Percentiles rank a stretch among this genome's conserved stretches.
Evolutionary conservation across 2,888 invertebrate species (phyloP).

Genomic region (Zhuqinia jingwanae): DNA sequence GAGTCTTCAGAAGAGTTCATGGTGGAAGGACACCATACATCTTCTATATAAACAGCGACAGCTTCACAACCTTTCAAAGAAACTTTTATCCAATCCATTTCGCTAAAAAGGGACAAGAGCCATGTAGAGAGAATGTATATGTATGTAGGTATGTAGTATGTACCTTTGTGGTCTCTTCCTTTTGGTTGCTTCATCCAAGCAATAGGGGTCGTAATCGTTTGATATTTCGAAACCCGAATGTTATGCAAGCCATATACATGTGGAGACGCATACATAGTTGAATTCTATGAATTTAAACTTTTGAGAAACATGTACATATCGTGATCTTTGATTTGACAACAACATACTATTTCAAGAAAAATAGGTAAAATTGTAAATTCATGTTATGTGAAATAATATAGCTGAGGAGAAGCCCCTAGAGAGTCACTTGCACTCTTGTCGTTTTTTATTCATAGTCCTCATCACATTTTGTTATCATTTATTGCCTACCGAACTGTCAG

Average conservation of each 20-base stretch:
- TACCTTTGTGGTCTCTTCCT: conserved; percentile 53
- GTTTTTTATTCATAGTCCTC: too few species aligned
- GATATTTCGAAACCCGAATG: conserved; percentile 64
- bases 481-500: not conserved
- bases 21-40: not conserved
- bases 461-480: not conserved
- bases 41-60: conserved; percentile 32
- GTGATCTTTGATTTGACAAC: conserved; percentile 7
- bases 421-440: too few species aligned
- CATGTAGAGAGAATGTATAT: too few species aligned
- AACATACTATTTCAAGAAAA: too few species aligned
- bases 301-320: too few species aligned
- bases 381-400: too few species aligned
- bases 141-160: too few species aligned
- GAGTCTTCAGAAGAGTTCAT: not conserved
- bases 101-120: not conserved
- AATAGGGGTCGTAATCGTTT: conserved; percentile 69
- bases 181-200: conserved; percentile 46
- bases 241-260: conserved; percentile 60
- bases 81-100: not conserved
- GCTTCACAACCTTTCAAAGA: conserved; percentile 13
- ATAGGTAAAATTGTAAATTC: too few species aligned
- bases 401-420: too few species aligned
- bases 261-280: not conserved
- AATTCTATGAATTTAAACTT: not conserved